phyloP scores from a whole-genome alignment of 1,140 invertebrate species.

The Marisa cornuarietis region DNA sequence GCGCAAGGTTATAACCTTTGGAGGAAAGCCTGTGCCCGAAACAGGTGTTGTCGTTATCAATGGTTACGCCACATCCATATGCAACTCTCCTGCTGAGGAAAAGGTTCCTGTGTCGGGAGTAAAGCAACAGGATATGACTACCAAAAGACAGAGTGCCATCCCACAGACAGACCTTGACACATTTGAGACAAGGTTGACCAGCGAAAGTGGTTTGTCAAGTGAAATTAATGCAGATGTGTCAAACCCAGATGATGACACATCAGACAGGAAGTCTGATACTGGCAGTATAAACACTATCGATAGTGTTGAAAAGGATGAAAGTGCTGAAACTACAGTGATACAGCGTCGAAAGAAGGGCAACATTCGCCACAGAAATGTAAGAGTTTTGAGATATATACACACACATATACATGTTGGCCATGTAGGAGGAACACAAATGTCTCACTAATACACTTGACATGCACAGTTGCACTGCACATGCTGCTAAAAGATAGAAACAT shows the following conservation, averaged over 20 bases:
- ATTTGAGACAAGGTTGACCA: slow-evolving; percentile 50
- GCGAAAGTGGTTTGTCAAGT: slow-evolving; percentile 22
- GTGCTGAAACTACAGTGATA: slow-evolving; percentile 10
- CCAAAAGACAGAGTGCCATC: slow-evolving; percentile 28
- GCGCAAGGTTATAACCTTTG: slow-evolving; percentile 44
- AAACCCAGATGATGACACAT: slow-evolving; percentile 48
- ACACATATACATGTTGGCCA: no score
- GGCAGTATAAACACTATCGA: slow-evolving; percentile 55
- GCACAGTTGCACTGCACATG: no score
- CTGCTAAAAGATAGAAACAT: no score
- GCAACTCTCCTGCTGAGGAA: slow-evolving; percentile 22
- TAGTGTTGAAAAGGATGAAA: slow-evolving; percentile 41
- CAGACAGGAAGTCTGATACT: slow-evolving; percentile 51
- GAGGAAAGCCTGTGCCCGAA: slow-evolving; percentile 46
- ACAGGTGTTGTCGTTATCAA: slow-evolving; percentile 50
- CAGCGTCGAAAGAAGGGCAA: slow-evolving; percentile 31
- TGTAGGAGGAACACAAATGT: no score
- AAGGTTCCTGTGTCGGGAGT: neutral
- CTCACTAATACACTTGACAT: no score
- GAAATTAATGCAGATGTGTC: slow-evolving; percentile 31
- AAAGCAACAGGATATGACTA: slow-evolving; percentile 19
- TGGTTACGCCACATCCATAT: slow-evolving; percentile 44
- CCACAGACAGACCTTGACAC: slow-evolving; percentile 60
- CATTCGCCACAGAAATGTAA: slow-evolving; percentile 50
- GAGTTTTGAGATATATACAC: slow-evolving; percentile 11